Percentiles rank a stretch among this genome's conserved stretches.
Conservation (phyloP, 1,140 invertebrate species). For the Drosophila parvula region DNA sequence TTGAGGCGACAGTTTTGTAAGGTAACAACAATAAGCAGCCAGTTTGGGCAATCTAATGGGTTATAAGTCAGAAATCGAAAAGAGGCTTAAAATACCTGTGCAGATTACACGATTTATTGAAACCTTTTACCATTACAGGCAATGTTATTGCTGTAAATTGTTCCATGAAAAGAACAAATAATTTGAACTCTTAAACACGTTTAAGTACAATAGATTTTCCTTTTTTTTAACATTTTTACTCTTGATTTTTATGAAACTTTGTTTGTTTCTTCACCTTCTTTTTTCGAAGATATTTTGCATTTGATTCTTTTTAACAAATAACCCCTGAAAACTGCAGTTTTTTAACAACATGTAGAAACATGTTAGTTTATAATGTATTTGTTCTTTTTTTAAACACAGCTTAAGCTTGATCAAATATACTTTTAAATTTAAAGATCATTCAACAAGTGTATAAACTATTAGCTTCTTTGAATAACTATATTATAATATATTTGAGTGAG, state of each 20-base stretch:
- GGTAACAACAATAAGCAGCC: conserved; percentile 1
- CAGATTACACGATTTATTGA: conserved; percentile 31
- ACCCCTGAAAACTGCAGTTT: neutral
- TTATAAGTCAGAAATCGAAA: conserved; percentile 31
- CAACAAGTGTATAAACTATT: too few species aligned
- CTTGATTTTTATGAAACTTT: neutral
- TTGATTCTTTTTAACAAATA: neutral
- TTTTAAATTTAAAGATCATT: too few species aligned
- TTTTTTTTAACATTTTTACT: too few species aligned
- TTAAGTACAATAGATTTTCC: neutral
- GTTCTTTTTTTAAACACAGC: neutral
- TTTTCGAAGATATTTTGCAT: neutral
- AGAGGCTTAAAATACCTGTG: conserved; percentile 35
- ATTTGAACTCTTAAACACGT: neutral
- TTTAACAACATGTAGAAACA: neutral
- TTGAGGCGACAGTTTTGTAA: conserved; percentile 7
- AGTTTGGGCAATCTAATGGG: conserved; percentile 16
- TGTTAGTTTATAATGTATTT: neutral
- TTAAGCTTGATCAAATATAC: too few species aligned
- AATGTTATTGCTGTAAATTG: neutral
- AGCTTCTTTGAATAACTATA: too few species aligned
- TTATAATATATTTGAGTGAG: too few species aligned
- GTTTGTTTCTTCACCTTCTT: neutral
- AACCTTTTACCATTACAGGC: neutral
- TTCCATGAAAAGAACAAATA: neutral